phyloP scores from a whole-genome alignment of 1,140 invertebrate species.

The Oryzaephilus surinamensis region DNA sequence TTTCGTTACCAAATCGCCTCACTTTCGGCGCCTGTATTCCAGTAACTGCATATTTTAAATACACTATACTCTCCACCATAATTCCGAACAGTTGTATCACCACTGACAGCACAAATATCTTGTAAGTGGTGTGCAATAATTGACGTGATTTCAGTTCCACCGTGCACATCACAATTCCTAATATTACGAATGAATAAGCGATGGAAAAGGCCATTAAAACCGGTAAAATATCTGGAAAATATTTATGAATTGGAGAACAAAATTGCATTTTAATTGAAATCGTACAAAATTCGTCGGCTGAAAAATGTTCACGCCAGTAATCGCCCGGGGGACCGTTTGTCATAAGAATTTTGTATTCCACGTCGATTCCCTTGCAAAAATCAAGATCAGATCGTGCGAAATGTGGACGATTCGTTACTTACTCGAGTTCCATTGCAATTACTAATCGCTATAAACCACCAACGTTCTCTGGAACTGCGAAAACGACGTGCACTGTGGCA shows the following conservation, averaged over 20 bases:
- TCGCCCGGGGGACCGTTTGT: constrained; percentile 68
- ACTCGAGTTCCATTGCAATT: constrained; percentile 57
- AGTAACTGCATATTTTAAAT: constrained; percentile 57
- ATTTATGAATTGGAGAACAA: too few species aligned
- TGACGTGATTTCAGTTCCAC: constrained; percentile 63
- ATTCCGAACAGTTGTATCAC: constrained; percentile 54
- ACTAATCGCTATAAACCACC: constrained; percentile 69
- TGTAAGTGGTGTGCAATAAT: constrained; percentile 79
- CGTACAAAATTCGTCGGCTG: constrained; percentile 89
- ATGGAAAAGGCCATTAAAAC: constrained; percentile 52
- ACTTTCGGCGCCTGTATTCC: constrained; percentile 48
- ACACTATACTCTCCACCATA: constrained; percentile 51
- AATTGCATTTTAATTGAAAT: constrained; percentile 20
- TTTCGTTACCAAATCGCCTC: constrained; percentile 49
- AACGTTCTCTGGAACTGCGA: constrained; percentile 54
- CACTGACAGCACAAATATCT: constrained; percentile 67
- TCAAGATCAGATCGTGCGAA: background rate
- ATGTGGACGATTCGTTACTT: constrained; percentile 4
- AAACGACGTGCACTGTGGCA: constrained; percentile 53
- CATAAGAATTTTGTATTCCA: constrained; percentile 63
- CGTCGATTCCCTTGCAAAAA: constrained; percentile 51
- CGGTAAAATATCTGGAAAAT: constrained; percentile 57
- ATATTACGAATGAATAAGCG: constrained; percentile 51
- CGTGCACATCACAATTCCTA: constrained; percentile 52
- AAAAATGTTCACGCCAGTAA: constrained; percentile 78